Conservation (phyloP, 2,113 vertebrate species). For the Menidia beryllina region DNA sequence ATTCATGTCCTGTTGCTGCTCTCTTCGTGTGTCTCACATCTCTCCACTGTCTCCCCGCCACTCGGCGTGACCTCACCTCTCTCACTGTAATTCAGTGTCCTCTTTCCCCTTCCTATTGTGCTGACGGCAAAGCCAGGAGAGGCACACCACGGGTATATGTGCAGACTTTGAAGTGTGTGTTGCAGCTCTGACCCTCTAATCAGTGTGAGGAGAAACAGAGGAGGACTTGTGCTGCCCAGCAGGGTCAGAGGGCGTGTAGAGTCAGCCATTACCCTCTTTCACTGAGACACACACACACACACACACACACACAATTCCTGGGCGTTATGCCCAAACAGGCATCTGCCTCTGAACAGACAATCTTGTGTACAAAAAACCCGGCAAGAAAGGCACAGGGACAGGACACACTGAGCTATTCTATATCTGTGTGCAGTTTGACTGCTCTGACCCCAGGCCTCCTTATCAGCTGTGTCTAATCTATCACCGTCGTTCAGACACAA, state of each 20-base stretch:
- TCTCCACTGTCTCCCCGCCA: constrained; percentile 38
- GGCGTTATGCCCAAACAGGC: constrained; percentile 80
- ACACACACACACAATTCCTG: constrained; percentile 76
- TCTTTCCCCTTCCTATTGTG: constrained; percentile 72
- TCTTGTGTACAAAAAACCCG: constrained; percentile 59
- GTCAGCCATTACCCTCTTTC: constrained; percentile 81
- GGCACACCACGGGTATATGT: constrained; percentile 52
- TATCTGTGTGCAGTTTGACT: constrained; percentile 71
- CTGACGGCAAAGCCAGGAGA: constrained; percentile 69
- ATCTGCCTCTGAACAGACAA: constrained; percentile 79
- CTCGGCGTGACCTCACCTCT: constrained; percentile 59
- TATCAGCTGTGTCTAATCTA: constrained; percentile 74
- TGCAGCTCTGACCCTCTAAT: constrained; percentile 83
- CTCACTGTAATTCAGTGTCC: constrained; percentile 58
- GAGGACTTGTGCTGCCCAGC: constrained; percentile 82
- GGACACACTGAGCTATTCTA: constrained; percentile 47
- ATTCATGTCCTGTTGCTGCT: constrained; percentile 61
- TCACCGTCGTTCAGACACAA: constrained; percentile 51
- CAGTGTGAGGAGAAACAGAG: constrained; percentile 87
- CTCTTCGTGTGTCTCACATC: constrained; percentile 55
- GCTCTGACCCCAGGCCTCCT: constrained; percentile 67
- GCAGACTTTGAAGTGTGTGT: constrained; percentile 27
- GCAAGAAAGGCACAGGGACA: constrained; percentile 54
- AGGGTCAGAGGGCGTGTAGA: constrained; percentile 84
- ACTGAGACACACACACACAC: constrained; percentile 63